Conservation (phyloP, 1,140 invertebrate species). For the Lutraria rhynchaena region DNA sequence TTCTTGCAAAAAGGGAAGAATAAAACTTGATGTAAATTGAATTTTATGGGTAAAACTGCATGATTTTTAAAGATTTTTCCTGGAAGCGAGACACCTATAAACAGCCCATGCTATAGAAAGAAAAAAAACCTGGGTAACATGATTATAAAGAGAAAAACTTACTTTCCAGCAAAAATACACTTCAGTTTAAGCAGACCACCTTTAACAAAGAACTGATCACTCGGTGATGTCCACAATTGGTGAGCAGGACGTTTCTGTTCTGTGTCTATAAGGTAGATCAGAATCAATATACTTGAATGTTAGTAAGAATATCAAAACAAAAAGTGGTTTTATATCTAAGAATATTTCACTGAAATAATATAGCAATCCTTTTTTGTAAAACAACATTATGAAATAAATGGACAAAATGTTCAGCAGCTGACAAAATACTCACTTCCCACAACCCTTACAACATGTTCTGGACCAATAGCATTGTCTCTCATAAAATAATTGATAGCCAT, state of each 20-base stretch:
- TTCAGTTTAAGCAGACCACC: constrained; percentile 68
- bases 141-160: no score
- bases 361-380: not conserved
- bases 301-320: not conserved
- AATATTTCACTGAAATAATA: not conserved
- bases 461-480: constrained; percentile 67
- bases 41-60: no score
- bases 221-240: constrained; percentile 71
- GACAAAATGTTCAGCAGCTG: no score
- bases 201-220: constrained; percentile 66
- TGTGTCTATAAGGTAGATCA: constrained; percentile 62
- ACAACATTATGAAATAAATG: not conserved
- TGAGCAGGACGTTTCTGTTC: constrained; percentile 50
- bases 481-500: constrained; percentile 75
- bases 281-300: constrained; percentile 33
- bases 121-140: no score
- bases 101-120: no score
- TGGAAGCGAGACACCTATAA: no score
- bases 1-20: no score
- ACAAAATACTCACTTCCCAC: constrained; percentile 62
- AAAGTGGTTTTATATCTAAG: not conserved
- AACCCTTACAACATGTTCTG: constrained; percentile 65
- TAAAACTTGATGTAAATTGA: no score
- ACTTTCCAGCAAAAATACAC: constrained; percentile 78
- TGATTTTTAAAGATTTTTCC: no score